phyloP scores from a whole-genome alignment of 2,888 invertebrate species.

The Gibbula magus region DNA sequence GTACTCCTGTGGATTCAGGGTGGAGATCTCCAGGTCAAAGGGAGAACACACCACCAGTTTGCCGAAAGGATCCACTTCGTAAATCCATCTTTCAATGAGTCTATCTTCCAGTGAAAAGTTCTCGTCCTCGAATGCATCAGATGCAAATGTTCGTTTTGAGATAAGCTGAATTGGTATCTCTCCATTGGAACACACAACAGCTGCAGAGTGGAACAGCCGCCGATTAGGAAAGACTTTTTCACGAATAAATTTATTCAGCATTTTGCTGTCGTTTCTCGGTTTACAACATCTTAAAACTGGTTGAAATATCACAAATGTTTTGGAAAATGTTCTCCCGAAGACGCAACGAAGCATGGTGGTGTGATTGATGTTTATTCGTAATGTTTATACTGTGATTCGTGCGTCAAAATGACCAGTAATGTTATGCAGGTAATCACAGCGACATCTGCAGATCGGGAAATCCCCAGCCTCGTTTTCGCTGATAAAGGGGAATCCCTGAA shows the following conservation, averaged over 20 bases:
- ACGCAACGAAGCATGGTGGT: neutral
- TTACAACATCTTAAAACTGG: no score
- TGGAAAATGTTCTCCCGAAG: neutral
- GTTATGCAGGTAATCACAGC: neutral
- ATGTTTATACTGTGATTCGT: no score
- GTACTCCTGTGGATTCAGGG: constrained; percentile 48
- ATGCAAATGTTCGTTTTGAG: no score
- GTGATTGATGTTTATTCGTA: neutral
- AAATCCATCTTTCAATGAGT: constrained; percentile 48
- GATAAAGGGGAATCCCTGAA: neutral
- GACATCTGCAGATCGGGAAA: neutral
- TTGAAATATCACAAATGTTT: neutral
- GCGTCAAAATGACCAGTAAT: no score
- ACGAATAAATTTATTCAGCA: no score
- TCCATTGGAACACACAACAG: no score
- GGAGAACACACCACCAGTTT: constrained; percentile 41
- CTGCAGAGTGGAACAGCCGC: no score
- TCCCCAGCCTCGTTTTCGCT: neutral
- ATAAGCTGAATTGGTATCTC: no score
- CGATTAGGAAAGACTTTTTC: no score
- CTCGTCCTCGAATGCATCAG: no score
- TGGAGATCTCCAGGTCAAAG: constrained; percentile 46
- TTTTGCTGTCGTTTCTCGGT: no score
- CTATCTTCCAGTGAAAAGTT: constrained; percentile 10
- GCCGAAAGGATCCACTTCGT: constrained; percentile 46